Evolutionary conservation across 2,113 vertebrate species (phyloP).

Genomic region (Myotis davidii): DNA sequence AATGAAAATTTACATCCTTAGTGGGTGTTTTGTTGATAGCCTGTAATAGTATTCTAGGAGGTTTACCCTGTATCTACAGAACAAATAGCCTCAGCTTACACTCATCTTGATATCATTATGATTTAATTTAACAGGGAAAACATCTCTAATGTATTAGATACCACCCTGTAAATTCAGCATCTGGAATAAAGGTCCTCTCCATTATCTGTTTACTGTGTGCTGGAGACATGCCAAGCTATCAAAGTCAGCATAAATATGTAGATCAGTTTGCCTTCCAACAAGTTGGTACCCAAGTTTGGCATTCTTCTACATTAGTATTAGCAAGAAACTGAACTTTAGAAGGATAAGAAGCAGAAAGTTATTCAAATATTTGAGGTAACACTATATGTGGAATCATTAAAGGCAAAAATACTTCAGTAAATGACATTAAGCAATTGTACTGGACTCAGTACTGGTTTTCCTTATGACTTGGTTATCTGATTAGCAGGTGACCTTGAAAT

Average conservation of each 20-base stretch:
- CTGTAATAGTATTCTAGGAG: constrained; percentile 78
- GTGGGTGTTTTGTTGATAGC: constrained; percentile 59
- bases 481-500: neutral
- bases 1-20: constrained; percentile 75
- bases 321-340: constrained; percentile 74
- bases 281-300: constrained; percentile 41
- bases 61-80: constrained; percentile 79
- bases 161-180: constrained; percentile 76
- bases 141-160: constrained; percentile 73
- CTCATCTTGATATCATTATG: constrained; percentile 80
- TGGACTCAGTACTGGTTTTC: neutral
- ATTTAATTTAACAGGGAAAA: constrained; percentile 81
- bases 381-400: constrained; percentile 55
- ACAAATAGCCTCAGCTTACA: constrained; percentile 75
- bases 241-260: constrained; percentile 83
- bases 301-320: constrained; percentile 79
- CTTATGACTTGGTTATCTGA: neutral
- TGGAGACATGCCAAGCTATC: constrained; percentile 75
- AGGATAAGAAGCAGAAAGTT: constrained; percentile 50
- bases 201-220: constrained; percentile 71
- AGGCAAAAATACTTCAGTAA: constrained; percentile 2
- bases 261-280: constrained; percentile 78
- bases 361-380: constrained; percentile 55
- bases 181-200: constrained; percentile 72
- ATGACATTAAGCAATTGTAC: neutral